Base-by-base conservation (phyloP, 2,797 vertebrate species). In the Fistularia commersonii region DNA sequence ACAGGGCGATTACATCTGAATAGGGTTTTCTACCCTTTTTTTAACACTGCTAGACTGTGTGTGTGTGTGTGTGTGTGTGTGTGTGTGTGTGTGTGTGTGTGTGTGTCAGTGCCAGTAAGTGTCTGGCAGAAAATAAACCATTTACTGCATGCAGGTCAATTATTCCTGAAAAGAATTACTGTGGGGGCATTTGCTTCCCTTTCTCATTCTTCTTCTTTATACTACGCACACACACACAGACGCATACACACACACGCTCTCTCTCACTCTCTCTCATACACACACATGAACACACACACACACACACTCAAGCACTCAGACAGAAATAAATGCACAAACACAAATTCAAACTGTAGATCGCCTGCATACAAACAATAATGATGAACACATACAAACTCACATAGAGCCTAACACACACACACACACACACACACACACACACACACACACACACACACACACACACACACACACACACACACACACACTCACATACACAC, bases 91-190 rank as follows among this genome's bases (percentile, higher is more conserved):
- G 6, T 33, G n/a, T 33, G 12, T 42, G 8, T 33, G 8, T 40
- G 37, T 58, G 15, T 39, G 11, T 55, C 15, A 44, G 14, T 41
- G 13, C 48, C 44, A 14, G 32, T 49, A 49, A 23, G 44, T 43
- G 36, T 60, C 58, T 60, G 75, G 76, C 78, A 82, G 81, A 86
- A 86, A 84, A 81, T 81, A 79, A 81, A 83, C 76, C 72, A 79
- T 85, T 86, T 83, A 81, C 82, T 81, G 83, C 85, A 86, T 80
- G 78, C 79, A 77, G 85, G 76, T 80, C 80, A 88, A 83, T 89
- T 87, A 87, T 87, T 87, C 76, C 74, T 76, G 81, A 76, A 76
- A 77, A 85, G 82, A 88, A 86, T 84, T 71, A 86, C 79, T 77
- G 79, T 76, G 71, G 82, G 78, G 77, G 72, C 74, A 53, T 76